Evolutionary conservation across 2,888 invertebrate genomes (phyloP).

Genomic region (Neocrepidodera transversa): DNA sequence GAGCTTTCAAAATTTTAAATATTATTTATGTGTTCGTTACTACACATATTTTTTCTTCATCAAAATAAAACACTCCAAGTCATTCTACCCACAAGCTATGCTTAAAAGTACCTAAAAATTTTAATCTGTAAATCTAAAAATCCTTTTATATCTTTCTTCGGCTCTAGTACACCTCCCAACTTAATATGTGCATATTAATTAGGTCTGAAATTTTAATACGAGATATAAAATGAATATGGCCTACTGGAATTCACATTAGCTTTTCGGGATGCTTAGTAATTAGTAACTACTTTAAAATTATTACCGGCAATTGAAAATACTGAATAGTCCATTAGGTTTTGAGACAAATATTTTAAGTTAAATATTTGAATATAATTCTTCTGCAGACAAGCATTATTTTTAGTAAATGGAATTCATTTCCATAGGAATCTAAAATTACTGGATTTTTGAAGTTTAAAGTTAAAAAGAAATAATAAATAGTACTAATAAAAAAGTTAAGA

Average conservation of each 20-base stretch:
- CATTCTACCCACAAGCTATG: background rate
- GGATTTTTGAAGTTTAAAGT: no score
- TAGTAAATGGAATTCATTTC: no score
- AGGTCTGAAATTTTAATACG: background rate
- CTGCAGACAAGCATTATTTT: no score
- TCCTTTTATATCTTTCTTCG: background rate
- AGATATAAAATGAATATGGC: background rate
- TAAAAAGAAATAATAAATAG: no score
- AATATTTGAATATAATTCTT: background rate
- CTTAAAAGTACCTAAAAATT: background rate
- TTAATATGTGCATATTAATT: constrained; percentile 2
- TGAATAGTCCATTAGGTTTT: background rate
- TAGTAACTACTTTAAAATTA: background rate
- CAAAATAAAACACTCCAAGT: background rate
- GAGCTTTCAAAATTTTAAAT: no score
- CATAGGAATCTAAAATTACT: no score
- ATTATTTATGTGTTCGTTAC: background rate
- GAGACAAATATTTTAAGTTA: background rate
- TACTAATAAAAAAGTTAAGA: no score
- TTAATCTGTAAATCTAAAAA: constrained; percentile 1
- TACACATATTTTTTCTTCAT: background rate
- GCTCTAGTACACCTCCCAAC: background rate
- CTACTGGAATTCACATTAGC: constrained; percentile 3
- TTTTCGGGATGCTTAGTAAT: background rate
- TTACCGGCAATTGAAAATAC: background rate